Conservation (phyloP, 2,888 invertebrate species). For the Idaea biselata region DNA sequence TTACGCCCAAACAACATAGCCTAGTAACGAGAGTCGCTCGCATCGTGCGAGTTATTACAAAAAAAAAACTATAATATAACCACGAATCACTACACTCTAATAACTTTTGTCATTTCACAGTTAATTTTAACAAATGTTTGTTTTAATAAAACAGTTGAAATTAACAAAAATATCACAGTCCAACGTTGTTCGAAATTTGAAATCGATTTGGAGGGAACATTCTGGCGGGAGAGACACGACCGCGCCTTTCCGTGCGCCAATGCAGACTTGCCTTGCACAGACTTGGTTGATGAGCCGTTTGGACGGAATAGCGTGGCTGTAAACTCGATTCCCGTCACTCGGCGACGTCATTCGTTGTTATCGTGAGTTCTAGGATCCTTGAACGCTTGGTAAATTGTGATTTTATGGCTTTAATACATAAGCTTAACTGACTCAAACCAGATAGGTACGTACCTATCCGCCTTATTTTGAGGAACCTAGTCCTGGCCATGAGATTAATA, state of each 20-base stretch:
- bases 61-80: constrained; percentile 40
- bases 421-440: no score
- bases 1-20: constrained; percentile 54
- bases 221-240: constrained; percentile 53
- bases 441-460: no score
- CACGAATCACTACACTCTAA: constrained; percentile 46
- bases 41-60: constrained; percentile 58
- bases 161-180: constrained; percentile 24
- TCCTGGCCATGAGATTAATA: no score
- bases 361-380: constrained; percentile 2
- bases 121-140: constrained; percentile 44
- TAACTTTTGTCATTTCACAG: constrained; percentile 43
- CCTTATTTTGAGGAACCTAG: no score
- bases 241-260: constrained; percentile 42
- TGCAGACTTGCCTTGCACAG: no score
- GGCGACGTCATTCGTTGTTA: neutral
- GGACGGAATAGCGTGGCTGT: neutral
- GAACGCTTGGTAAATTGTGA: neutral
- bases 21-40: constrained; percentile 62
- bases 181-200: constrained; percentile 29
- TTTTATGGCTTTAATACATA: neutral
- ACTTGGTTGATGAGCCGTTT: constrained; percentile 27
- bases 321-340: constrained; percentile 1
- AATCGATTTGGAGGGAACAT: constrained; percentile 46
- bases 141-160: constrained; percentile 49